Conservation (phyloP, 2,113 vertebrate species). For the Platysteira castanea region DNA sequence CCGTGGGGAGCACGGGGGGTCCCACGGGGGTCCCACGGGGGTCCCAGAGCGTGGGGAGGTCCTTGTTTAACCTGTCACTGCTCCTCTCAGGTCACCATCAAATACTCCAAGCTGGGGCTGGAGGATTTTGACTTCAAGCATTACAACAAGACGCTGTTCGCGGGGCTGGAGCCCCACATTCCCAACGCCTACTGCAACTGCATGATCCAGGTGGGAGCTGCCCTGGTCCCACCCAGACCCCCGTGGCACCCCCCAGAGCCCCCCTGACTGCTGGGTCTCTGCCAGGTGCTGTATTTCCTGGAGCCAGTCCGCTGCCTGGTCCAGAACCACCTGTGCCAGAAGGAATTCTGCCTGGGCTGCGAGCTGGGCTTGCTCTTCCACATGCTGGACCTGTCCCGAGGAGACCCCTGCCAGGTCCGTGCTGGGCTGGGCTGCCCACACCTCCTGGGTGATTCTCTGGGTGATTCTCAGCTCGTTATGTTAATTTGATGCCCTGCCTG, state of each 20-base stretch:
- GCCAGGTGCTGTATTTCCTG: constrained; percentile 91
- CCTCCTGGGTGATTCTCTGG: not conserved
- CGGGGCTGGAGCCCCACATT: constrained; percentile 97
- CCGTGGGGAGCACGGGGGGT: not conserved
- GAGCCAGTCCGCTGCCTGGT: constrained; percentile 95
- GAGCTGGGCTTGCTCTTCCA: constrained; percentile 97
- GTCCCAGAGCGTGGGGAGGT: fast-evolving
- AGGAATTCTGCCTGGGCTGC: constrained; percentile 97
- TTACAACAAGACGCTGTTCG: constrained; percentile 97
- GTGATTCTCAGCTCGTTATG: fast-evolving
- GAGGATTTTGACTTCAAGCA: constrained; percentile 99
- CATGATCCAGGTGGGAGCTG: constrained; percentile 89
- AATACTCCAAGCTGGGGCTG: constrained; percentile 95
- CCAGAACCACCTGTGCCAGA: constrained; percentile 97
- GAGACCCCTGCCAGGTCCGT: constrained; percentile 93
- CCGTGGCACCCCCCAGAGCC: fast-evolving
- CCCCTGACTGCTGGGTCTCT: not conserved
- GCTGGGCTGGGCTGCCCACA: not conserved
- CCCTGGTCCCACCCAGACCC: not conserved
- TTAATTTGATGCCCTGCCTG: not conserved
- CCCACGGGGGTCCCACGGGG: not conserved
- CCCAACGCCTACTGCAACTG: constrained; percentile 99
- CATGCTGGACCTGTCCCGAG: constrained; percentile 94
- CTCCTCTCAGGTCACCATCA: constrained; percentile 90
- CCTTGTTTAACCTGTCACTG: fast-evolving